Percentiles rank a stretch among this genome's conserved stretches.
Evolutionary conservation across 1,140 invertebrate species (phyloP).

Genomic region (Sesamia nonagrioides): DNA sequence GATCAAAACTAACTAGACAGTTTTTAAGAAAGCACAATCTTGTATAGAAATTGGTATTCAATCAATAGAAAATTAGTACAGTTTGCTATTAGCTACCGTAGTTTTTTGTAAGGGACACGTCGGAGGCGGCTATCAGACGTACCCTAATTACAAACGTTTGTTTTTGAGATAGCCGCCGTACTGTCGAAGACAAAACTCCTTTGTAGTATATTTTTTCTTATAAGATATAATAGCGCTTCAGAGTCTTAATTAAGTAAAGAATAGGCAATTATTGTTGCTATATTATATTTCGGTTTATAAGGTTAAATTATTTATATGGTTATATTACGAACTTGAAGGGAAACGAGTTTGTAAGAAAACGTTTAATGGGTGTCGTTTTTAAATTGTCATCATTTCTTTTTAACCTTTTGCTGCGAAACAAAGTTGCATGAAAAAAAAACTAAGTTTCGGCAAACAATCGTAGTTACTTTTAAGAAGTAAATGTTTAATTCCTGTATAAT

Average conservation of each 20-base stretch:
- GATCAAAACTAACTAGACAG: neutral
- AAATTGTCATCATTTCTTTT: neutral
- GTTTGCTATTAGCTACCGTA: slow-evolving; percentile 74
- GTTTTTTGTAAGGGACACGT: slow-evolving; percentile 64
- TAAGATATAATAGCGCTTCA: slow-evolving; percentile 50
- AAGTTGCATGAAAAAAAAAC: neutral
- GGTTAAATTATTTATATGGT: slow-evolving; percentile 17
- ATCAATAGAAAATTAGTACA: slow-evolving; percentile 75
- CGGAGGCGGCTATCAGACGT: slow-evolving; percentile 59
- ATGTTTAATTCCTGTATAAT: slow-evolving; percentile 11
- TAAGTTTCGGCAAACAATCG: neutral
- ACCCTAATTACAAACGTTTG: slow-evolving; percentile 83
- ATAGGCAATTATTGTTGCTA: slow-evolving; percentile 43
- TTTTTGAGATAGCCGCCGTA: slow-evolving; percentile 81
- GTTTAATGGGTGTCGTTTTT: slow-evolving; percentile 10
- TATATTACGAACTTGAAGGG: slow-evolving; percentile 1
- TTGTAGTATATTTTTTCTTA: slow-evolving; percentile 28
- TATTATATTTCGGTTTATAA: slow-evolving; percentile 15
- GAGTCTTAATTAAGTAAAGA: slow-evolving; percentile 48
- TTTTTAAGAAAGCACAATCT: slow-evolving; percentile 40
- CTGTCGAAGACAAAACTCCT: slow-evolving; percentile 62
- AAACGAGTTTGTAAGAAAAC: slow-evolving; percentile 4
- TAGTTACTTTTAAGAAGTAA: neutral
- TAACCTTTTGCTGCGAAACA: neutral
- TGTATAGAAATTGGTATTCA: slow-evolving; percentile 62